Evolutionary conservation across 2,797 vertebrate genomes (phyloP), one percentile per base, ranked within the genome.

Genomic region (Margarornis squamiger): DNA sequence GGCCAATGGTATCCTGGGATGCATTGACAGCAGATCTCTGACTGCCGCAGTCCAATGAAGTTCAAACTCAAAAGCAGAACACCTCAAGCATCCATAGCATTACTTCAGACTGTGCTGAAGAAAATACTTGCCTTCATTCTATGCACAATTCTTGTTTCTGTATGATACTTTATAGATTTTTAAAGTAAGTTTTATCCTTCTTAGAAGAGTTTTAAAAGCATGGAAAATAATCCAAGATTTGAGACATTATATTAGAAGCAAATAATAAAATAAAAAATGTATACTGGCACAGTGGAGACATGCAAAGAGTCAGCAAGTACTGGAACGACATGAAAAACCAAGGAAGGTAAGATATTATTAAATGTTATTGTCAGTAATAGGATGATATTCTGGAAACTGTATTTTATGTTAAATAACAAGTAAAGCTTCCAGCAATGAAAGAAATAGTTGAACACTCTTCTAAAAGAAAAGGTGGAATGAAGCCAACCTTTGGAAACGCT

Each of bases 361-460:
- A 85, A 72, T 55, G 18, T 39, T 87, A 76, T 45, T 63, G 22
- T 67, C 90, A 90, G 48, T 71, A 86, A 80, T 1, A 74, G 34
- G 43, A 86, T 46, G 34, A 82, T 77, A 80, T 32, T 85, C 41
- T 79, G 59, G 49, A 95, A 93, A 76, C 14, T 34, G 12, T 34
- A 67, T 71, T 91, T 90, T 79, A 82, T 18, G 41, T 79, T 71
- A 93, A 82, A 67, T 73, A 87, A 8, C 32, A 91, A 92, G 48
- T 16, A 85, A 94, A 89, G 65, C 63, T 93, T 96, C 67, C 67
- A 93, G 61, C 14, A 90, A 59, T 23, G 8, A 75, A 92, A 86
- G 6, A 74, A 91, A 81, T 41, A 48, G 55, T 72, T 84, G 58
- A 86, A 90, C 8, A 36, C 36, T 38, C 39, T 91, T 89, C 71